Evolutionary conservation across 2,888 invertebrate species (phyloP).

Genomic region (Arenicola marina): DNA sequence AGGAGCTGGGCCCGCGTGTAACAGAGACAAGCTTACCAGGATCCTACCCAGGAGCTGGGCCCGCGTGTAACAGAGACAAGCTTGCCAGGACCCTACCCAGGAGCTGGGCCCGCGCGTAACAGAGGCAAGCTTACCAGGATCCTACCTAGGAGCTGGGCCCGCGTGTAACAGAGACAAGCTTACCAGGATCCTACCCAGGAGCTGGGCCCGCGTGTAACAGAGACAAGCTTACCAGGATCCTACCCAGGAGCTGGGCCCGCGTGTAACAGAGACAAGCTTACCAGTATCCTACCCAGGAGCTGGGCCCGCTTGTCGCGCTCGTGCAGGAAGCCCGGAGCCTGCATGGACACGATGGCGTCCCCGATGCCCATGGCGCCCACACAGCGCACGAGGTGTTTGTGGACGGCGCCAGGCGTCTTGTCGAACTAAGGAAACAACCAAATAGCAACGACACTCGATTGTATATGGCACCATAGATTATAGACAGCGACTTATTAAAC

Average conservation of each 20-base stretch:
- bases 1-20: constrained; percentile 29
- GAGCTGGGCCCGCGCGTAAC: constrained; percentile 30
- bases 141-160: constrained; percentile 22
- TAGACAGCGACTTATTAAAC: no score
- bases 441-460: no score
- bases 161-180: no score
- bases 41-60: constrained; percentile 24
- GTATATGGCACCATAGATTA: no score
- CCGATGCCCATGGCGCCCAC: constrained; percentile 25
- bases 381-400: constrained; percentile 18
- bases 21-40: no score
- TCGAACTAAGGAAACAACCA: no score
- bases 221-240: constrained; percentile 33
- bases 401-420: no score
- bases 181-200: constrained; percentile 28
- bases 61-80: no score
- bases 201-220: constrained; percentile 30
- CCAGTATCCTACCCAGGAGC: constrained; percentile 24
- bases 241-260: constrained; percentile 20
- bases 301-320: constrained; percentile 32
- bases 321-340: constrained; percentile 36
- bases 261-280: no score
- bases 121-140: no score
- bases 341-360: constrained; percentile 27
- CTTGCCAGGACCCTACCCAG: constrained; percentile 27